Conservation (phyloP, 2,797 vertebrate genomes). For the Gouania willdenowi region DNA sequence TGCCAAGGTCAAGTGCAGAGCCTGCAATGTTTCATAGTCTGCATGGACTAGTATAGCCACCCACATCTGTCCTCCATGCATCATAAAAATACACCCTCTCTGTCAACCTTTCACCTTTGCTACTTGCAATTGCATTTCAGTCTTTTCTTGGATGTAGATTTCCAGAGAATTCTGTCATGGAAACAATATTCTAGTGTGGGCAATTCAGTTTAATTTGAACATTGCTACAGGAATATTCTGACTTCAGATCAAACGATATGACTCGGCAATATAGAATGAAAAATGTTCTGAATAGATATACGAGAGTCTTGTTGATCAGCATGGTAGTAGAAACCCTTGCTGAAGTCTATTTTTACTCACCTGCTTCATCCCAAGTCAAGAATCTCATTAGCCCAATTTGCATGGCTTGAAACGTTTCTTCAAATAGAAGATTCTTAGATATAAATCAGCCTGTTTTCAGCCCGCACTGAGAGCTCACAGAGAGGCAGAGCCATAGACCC, state of each 20-base stretch:
- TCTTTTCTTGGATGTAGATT: conserved; percentile 22
- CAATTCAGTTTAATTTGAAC: not conserved
- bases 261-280: not conserved
- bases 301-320: conserved; percentile 3
- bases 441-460: conserved; percentile 37
- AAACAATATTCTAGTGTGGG: conserved; percentile 10
- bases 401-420: conserved; percentile 33
- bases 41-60: conserved; percentile 34
- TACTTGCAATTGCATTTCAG: conserved; percentile 11
- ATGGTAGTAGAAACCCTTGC: conserved; percentile 7
- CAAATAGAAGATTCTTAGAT: conserved; percentile 45
- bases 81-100: conserved; percentile 19
- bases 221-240: not conserved
- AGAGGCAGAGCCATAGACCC: conserved; percentile 27
- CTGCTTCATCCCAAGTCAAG: conserved; percentile 25
- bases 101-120: conserved; percentile 17
- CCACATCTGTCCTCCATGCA: conserved; percentile 25
- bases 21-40: conserved; percentile 13
- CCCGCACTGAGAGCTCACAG: conserved; percentile 15
- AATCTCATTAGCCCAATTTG: conserved; percentile 39
- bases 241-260: no score
- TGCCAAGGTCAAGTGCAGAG: conserved; percentile 29
- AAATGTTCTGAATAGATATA: conserved; percentile 1
- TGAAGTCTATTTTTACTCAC: conserved; percentile 46
- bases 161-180: conserved; percentile 10